Evolutionary conservation across 2,113 vertebrate species (phyloP), one percentile per base, ranked within the genome.

Genomic region (Sterrhoptilus dennistouni): DNA sequence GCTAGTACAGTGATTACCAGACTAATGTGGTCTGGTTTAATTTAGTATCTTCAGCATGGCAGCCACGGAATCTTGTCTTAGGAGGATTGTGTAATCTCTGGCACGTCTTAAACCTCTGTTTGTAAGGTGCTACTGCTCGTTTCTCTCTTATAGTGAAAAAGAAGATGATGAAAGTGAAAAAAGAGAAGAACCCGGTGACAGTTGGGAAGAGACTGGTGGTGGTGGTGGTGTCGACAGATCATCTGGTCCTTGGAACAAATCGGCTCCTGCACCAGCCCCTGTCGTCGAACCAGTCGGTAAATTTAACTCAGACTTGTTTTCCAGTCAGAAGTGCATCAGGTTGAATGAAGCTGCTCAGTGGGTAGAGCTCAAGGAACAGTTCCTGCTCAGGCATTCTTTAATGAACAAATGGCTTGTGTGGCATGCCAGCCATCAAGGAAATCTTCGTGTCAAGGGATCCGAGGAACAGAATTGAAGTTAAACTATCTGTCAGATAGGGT

Each of bases 211-310:
- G 97, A 98, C 98, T 66, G 98, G 98, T 71, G 95, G 98, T 53
- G 98, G 98, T 72, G 93, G 95, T 60, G 49, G 42, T 52, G 52
- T 98, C 72, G 99, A 99, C 84, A 99, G 98, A 93, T 89, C 98
- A 57, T 98, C 98, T 50, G 99, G 99, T 45, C 99, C 99, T 64
- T 99, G 99, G 99, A 99, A 99, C 97, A 99, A 99, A 92, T 98
- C 99, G 14, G 98, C 98, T 93, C 95, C 97, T 11, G 93, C 97
- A 49, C 98, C 98, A 42, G 95, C 98, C 36, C 96, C 98, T 83
- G 96, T 98, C 3, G 83, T 97, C 78, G 97, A 98, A 98, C 90
- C 94, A 65, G 96, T 97, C 87, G 99, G 99, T 99, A 97, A 99
- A 83, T 68, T 25, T 72, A 87, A 72, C n/a, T 94, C 23, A 2